Evolutionary conservation across 2,888 invertebrate species (phyloP).

Genomic region (Caprella mutica): DNA sequence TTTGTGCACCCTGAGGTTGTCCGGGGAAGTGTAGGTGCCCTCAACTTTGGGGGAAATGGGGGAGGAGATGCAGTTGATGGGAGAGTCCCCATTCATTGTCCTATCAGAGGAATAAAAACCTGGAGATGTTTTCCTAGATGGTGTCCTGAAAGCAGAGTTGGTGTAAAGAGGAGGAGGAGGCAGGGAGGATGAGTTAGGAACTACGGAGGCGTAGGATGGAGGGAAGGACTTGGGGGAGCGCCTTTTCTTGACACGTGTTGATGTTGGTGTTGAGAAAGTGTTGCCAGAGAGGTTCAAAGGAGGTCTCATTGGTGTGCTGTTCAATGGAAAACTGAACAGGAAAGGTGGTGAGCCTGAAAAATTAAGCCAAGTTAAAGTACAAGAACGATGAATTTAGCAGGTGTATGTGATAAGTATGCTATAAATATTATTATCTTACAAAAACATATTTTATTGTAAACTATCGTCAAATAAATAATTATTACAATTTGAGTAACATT

Average conservation of each 20-base stretch:
- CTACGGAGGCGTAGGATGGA: constrained; percentile 5
- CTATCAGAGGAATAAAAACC: not conserved
- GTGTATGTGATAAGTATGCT: too few relatives aligned
- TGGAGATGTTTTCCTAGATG: constrained; percentile 2
- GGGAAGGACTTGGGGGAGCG: not conserved
- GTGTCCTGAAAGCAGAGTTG: not conserved
- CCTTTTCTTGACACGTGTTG: constrained; percentile 4
- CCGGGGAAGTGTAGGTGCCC: not conserved
- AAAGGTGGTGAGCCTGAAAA: too few relatives aligned
- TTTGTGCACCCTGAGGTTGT: not conserved
- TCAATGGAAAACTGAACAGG: too few relatives aligned
- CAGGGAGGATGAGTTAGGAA: not conserved
- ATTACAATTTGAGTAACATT: too few relatives aligned
- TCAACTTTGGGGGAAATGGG: constrained; percentile 20
- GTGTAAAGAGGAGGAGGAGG: not conserved
- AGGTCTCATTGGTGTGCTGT: too few relatives aligned
- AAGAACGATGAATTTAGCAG: too few relatives aligned
- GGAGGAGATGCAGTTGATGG: constrained; percentile 15
- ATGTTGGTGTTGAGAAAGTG: too few relatives aligned
- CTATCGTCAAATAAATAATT: too few relatives aligned
- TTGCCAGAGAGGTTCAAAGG: too few relatives aligned
- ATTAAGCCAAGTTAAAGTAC: too few relatives aligned
- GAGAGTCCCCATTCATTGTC: not conserved
- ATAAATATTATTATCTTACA: too few relatives aligned
- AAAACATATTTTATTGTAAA: too few relatives aligned